Conservation (phyloP, 2,113 vertebrate genomes). For the Ia io region DNA sequence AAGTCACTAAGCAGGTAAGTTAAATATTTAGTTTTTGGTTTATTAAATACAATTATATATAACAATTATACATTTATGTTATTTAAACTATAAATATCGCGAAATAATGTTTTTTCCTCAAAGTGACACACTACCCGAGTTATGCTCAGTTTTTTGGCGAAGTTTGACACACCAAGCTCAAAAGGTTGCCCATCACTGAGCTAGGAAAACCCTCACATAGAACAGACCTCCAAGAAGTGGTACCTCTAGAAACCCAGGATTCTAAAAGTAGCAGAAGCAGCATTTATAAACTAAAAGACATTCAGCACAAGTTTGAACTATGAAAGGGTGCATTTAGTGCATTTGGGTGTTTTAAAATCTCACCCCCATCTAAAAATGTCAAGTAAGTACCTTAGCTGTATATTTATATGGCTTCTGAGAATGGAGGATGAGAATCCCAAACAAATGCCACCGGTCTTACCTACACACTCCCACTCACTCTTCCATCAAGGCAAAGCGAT, state of each 20-base stretch:
- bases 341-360: neutral
- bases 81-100: too few relatives aligned
- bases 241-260: neutral
- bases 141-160: too few relatives aligned
- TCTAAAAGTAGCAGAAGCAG: conserved; percentile 10
- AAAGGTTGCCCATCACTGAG: too few relatives aligned
- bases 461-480: neutral
- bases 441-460: neutral
- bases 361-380: neutral
- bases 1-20: too few relatives aligned
- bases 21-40: too few relatives aligned
- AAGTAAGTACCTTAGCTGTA: neutral
- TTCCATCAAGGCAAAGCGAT: neutral
- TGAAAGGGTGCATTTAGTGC: neutral
- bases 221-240: neutral
- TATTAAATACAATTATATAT: too few relatives aligned
- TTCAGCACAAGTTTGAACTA: neutral
- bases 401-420: neutral
- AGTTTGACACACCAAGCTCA: too few relatives aligned
- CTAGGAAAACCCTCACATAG: conserved; percentile 29
- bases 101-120: too few relatives aligned
- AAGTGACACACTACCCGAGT: too few relatives aligned
- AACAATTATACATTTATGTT: too few relatives aligned
- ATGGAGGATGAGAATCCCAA: conserved; percentile 32
- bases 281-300: neutral